A percentile compares a stretch with the other conserved stretches of the same genome.
These are phyloP conservation scores for human DNA, from an alignment of 2,113 vertebrate genomes.

Conservation along the genomic window GRCh38 chr2:4900501-4901000, in stretches of 20 bases:
- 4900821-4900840: not conserved
- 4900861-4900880: not conserved
- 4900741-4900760: not conserved
- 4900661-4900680: not conserved
- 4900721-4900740: not conserved
- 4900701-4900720: not conserved
- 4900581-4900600: too few relatives aligned
- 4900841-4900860: not conserved
- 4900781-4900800: not conserved
- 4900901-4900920: slow-evolving; percentile 15
- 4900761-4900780: too few relatives aligned
- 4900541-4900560: too few relatives aligned
- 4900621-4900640: not conserved
- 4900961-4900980: not conserved
- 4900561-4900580: too few relatives aligned
- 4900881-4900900: not conserved
- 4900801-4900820: too few relatives aligned
- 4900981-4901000: slow-evolving; percentile 46
- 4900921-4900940: slow-evolving; percentile 35
- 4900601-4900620: not conserved
- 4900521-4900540: not conserved
- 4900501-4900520: not conserved
- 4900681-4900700: not conserved
- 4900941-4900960: not conserved
- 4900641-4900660: not conserved